These are phyloP conservation scores for Pantherophis alleghaniensis DNA, from an alignment of 2,797 vertebrate genomes.

Conservation along the genomic window DNA sequence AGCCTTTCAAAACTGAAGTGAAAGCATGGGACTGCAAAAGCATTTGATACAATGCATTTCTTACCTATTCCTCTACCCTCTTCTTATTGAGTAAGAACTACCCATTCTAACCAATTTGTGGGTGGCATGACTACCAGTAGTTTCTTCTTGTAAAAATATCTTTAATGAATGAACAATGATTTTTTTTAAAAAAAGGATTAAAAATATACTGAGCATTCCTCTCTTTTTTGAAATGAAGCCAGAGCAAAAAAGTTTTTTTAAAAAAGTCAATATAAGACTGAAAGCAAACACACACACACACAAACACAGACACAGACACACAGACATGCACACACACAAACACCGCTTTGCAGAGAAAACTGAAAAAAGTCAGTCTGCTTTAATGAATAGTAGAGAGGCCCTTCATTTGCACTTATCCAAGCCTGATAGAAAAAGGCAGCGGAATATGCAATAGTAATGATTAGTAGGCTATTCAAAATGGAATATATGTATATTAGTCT, in stretches of 20 bases:
- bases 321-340: not conserved
- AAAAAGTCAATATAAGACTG: not conserved
- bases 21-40: not conserved
- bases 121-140: not conserved
- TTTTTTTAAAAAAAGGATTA: not conserved
- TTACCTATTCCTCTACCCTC: not conserved
- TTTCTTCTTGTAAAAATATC: not conserved
- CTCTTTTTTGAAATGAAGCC: not conserved
- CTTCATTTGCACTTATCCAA: not conserved
- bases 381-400: not conserved
- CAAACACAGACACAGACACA: not conserved
- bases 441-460: not conserved
- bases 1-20: not conserved
- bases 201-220: not conserved
- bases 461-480: not conserved
- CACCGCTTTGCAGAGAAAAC: not conserved
- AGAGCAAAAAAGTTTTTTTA: not conserved
- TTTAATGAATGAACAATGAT: not conserved
- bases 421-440: not conserved
- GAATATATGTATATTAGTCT: not conserved
- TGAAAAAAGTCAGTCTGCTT: not conserved
- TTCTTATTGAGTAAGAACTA: not conserved
- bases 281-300: not conserved
- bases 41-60: not conserved
- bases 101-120: not conserved